Base-by-base conservation (phyloP, 2,797 vertebrate species). In the Artibeus jamaicensis region DNA sequence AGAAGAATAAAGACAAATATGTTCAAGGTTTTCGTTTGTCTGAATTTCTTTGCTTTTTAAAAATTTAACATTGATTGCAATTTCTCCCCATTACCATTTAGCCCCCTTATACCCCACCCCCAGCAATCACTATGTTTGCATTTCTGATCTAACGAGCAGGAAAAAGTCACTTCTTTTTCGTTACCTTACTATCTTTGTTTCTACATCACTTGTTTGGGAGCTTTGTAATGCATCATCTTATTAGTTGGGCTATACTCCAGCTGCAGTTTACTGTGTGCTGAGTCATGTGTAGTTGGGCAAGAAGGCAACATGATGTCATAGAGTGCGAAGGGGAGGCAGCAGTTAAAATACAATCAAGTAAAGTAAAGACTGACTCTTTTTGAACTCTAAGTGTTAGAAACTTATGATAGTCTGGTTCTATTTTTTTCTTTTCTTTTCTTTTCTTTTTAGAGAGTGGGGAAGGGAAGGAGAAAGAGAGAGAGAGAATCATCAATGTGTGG, bases 401-500 rank as follows among this genome's bases (percentile, higher is more conserved):
- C 46, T 29, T 87, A n/a, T 9, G 7, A 37, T 11, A 55, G 9
- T 67, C 12, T 91, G n/a, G 16, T 74, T 94, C 11, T 12, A 6
- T 62, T 89, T 90, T 18, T 91, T 62, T 90, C 22, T 91, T 62
- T 89, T 62, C 39, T 89, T 85, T 12, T 91, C 53, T 84, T 85
- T 11, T 73, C 88, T 84, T 24, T 57, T 57, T 57, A 57, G 55
- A 57, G 55, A 57, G 53, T 24, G 55, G 22, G 22, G 9, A 57
- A 24, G 9, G 55, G 55, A 26, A 10, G 55, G 55, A 57, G 55
- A 57, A 57, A 57, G 55, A 57, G 55, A 24, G 53, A 6, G 53
- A 57, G 55, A 26, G 55, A 57, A 57, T 10, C 55, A 57, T 57
- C 8, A 24, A 26, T 57, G 55, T 57, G 55, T 57, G 55, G 22